A percentile compares a stretch with the other conserved stretches of the same genome.
Evolutionary conservation across 1,140 invertebrate species (phyloP).

Genomic region (Campodea augens): DNA sequence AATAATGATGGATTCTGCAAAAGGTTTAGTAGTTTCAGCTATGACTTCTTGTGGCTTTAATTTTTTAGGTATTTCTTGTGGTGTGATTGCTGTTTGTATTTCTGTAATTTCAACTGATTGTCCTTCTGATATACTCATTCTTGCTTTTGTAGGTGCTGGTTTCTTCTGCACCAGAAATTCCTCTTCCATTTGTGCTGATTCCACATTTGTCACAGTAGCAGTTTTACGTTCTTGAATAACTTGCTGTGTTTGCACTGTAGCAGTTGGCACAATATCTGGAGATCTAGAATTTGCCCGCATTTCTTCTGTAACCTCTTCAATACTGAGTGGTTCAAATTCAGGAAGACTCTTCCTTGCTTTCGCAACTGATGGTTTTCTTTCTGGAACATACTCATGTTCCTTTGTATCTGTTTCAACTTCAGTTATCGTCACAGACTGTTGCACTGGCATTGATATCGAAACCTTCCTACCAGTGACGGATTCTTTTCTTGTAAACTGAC

Average conservation of each 20-base stretch:
- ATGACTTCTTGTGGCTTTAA: constrained; percentile 8
- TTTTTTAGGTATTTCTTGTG: constrained; percentile 11
- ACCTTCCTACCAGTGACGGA: constrained; percentile 2
- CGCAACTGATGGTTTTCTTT: background rate
- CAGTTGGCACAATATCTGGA: constrained; percentile 6
- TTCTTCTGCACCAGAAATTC: constrained; percentile 4
- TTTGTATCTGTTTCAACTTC: background rate
- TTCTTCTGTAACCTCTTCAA: background rate
- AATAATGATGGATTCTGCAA: constrained; percentile 12
- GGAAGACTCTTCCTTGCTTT: background rate
- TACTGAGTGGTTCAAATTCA: background rate
- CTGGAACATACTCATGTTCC: background rate
- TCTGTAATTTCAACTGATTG: constrained; percentile 12
- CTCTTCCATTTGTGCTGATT: constrained; percentile 11
- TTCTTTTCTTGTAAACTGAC: constrained; percentile 8
- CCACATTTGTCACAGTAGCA: constrained; percentile 7
- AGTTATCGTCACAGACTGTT: background rate
- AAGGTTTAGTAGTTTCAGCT: constrained; percentile 9
- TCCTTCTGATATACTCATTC: constrained; percentile 8
- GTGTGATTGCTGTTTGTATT: constrained; percentile 12
- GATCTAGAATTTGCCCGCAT: background rate
- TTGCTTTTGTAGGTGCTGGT: constrained; percentile 9
- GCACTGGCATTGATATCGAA: background rate
- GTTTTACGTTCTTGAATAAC: constrained; percentile 9
- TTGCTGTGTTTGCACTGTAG: constrained; percentile 8